A percentile compares a stretch with the other conserved stretches of the same genome.
Evolutionary conservation across 2,113 vertebrate genomes (phyloP).

Genomic region (Peucedramus taeniatus): DNA sequence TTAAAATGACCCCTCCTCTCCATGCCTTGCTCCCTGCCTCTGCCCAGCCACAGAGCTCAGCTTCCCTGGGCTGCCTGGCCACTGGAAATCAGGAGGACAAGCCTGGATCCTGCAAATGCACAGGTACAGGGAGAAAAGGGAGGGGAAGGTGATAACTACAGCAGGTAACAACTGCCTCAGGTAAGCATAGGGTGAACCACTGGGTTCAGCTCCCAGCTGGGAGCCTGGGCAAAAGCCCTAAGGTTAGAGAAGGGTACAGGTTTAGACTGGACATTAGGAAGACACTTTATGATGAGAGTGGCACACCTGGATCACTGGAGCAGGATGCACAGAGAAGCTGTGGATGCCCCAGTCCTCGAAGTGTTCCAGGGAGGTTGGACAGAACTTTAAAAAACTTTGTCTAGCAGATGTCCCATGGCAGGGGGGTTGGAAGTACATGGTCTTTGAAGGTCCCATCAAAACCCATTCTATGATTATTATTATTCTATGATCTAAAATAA

Average conservation of each 20-base stretch:
- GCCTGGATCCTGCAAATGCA: not conserved
- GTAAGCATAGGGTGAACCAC: not conserved
- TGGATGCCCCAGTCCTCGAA: not conserved
- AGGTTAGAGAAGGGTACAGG: not conserved
- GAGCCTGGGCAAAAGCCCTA: not conserved
- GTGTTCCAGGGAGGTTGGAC: not conserved
- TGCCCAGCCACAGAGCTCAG: constrained; percentile 27
- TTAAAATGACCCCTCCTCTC: constrained; percentile 59
- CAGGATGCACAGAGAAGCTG: not conserved
- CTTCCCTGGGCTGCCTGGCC: constrained; percentile 18
- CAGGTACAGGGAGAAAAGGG: not conserved
- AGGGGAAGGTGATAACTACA: not conserved
- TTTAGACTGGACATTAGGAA: not conserved
- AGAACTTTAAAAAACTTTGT: not conserved
- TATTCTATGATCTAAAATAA: not conserved
- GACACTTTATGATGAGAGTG: not conserved
- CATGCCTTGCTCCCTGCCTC: not conserved
- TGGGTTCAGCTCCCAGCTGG: not conserved
- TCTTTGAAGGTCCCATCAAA: not conserved
- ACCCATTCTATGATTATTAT: not conserved
- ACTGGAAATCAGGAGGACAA: not conserved
- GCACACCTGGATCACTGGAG: not conserved
- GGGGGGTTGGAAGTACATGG: not conserved
- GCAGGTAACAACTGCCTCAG: not conserved
- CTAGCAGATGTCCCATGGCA: not conserved